Conservation (phyloP, 2,797 vertebrate species). For the Macropus fuliginosus region DNA sequence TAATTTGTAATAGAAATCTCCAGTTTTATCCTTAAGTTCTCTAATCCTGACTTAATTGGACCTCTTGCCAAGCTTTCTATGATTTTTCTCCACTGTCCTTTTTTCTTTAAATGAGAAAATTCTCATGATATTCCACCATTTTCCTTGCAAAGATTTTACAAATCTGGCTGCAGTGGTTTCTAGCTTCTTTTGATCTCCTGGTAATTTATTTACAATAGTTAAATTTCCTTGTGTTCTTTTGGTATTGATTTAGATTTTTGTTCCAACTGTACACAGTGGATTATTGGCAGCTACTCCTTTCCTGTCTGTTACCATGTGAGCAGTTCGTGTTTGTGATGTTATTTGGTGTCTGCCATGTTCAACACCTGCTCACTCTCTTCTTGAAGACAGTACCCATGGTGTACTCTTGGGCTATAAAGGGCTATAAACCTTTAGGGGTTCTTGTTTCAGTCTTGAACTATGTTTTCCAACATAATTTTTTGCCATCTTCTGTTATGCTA, state of each 20-base stretch:
- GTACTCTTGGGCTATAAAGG: background rate
- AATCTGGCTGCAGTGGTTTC: background rate
- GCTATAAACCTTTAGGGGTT: background rate
- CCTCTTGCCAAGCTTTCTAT: background rate
- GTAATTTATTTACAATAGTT: background rate
- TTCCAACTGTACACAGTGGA: background rate
- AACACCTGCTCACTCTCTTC: background rate
- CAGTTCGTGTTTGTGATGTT: background rate
- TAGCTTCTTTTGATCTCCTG: background rate
- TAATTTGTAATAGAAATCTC: background rate
- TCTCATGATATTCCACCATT: background rate
- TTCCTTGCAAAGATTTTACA: background rate
- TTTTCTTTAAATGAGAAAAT: background rate
- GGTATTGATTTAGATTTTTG: background rate
- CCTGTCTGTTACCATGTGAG: background rate
- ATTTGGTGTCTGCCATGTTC: background rate
- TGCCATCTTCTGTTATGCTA: background rate
- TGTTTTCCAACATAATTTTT: background rate
- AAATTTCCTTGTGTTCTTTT: background rate
- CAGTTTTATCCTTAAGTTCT: background rate
- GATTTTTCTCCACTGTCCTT: background rate
- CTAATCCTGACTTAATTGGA: background rate
- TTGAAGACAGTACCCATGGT: background rate
- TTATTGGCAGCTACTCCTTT: background rate
- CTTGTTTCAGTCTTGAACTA: background rate